phyloP scores from a whole-genome alignment of 1,140 invertebrate genomes.

The Eueides isabella region DNA sequence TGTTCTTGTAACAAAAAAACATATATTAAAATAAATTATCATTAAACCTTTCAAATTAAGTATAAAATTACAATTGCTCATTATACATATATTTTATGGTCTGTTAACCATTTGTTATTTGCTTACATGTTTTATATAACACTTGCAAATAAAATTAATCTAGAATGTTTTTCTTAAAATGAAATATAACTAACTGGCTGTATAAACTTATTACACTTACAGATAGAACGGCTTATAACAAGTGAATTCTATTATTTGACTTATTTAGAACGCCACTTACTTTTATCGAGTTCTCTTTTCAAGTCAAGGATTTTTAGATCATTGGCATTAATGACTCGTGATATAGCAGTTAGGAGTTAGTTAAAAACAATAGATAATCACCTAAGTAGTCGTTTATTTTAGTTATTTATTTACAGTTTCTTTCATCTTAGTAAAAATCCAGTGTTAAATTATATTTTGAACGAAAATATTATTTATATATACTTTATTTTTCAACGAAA shows the following conservation, averaged over 20 bases:
- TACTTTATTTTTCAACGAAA: not conserved
- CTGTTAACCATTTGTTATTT: not conserved
- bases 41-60: not conserved
- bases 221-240: not conserved
- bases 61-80: not conserved
- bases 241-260: constrained; percentile 27
- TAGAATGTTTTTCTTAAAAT: not conserved
- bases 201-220: not conserved
- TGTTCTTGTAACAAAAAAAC: not conserved
- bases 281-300: constrained; percentile 48
- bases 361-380: constrained; percentile 25
- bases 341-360: constrained; percentile 18
- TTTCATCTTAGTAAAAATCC: not conserved
- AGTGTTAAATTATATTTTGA: not conserved
- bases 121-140: constrained; percentile 1
- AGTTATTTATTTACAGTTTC: too few species aligned
- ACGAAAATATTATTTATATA: not conserved
- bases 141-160: not conserved
- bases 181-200: not conserved
- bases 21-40: not conserved
- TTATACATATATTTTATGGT: constrained; percentile 10
- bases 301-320: constrained; percentile 50
- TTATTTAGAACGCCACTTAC: constrained; percentile 51
- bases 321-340: constrained; percentile 45
- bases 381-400: not conserved